These are phyloP conservation scores for Arctia plantaginis DNA, from an alignment of 2,888 invertebrate genomes.

Conservation along the genomic window DNA sequence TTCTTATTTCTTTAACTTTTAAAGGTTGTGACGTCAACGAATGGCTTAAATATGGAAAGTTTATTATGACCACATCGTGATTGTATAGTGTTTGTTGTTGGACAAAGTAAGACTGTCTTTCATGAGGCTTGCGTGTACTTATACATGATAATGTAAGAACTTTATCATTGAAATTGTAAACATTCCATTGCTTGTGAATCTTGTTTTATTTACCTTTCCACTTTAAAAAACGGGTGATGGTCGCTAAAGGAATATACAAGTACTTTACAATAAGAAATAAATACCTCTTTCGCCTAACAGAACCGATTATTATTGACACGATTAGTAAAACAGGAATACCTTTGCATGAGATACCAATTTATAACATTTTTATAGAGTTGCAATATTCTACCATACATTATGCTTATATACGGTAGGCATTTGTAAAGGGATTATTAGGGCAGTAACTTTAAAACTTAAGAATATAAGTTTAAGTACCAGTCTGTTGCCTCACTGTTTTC, in stretches of 20 bases:
- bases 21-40: constrained; percentile 60
- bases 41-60: constrained; percentile 56
- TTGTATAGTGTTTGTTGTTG: constrained; percentile 40
- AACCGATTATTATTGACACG: background rate
- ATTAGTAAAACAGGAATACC: too few species aligned
- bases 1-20: constrained; percentile 26
- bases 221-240: background rate
- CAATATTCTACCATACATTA: too few species aligned
- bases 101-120: constrained; percentile 67
- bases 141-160: constrained; percentile 72
- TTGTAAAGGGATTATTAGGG: too few species aligned
- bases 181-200: constrained; percentile 84
- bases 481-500: background rate
- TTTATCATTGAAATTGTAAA: constrained; percentile 82
- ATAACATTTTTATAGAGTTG: too few species aligned
- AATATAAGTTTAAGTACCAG: too few species aligned
- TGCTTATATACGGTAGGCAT: too few species aligned
- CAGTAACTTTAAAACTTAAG: too few species aligned
- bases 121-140: constrained; percentile 69
- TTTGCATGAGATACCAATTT: too few species aligned
- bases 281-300: background rate
- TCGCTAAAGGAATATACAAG: background rate
- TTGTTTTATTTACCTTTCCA: constrained; percentile 65
- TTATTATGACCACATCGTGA: constrained; percentile 45
- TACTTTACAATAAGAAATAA: too few species aligned